Percentiles rank a stretch among this genome's conserved stretches.
These are phyloP conservation scores for Adelognathus sp. DNA, from an alignment of 2,888 invertebrate species.

Conservation along the genomic window DNA sequence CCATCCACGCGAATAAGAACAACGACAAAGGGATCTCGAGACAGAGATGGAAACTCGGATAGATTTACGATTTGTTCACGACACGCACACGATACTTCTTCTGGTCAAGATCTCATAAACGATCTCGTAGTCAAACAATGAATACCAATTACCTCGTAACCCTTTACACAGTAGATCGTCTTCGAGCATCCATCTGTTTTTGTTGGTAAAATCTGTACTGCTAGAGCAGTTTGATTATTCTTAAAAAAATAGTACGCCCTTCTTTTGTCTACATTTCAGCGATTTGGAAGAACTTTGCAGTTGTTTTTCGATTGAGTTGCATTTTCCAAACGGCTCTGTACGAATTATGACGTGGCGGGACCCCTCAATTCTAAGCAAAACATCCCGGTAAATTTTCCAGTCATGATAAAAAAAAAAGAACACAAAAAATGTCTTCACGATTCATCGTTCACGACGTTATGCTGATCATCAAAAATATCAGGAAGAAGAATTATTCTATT, in stretches of 20 bases:
- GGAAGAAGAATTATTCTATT: slow-evolving; percentile 27
- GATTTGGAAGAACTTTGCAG: too few relatives aligned
- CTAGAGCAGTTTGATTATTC: too few relatives aligned
- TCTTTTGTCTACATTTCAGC: too few relatives aligned
- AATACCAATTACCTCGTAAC: neutral
- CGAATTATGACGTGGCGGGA: too few relatives aligned
- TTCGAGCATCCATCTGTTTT: neutral
- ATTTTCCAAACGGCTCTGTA: too few relatives aligned
- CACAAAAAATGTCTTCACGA: too few relatives aligned
- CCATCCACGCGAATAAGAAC: slow-evolving; percentile 35
- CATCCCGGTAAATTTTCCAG: too few relatives aligned
- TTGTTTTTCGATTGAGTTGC: too few relatives aligned
- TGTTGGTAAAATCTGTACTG: neutral
- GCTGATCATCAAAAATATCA: neutral
- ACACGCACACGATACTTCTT: slow-evolving; percentile 20
- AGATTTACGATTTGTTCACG: slow-evolving; percentile 47
- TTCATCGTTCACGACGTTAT: too few relatives aligned
- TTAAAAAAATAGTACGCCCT: too few relatives aligned
- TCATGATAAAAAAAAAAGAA: too few relatives aligned
- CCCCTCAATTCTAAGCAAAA: too few relatives aligned
- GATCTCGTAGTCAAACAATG: neutral
- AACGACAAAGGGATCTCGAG: slow-evolving; percentile 33
- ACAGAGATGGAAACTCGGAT: slow-evolving; percentile 30
- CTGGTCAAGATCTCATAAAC: neutral
- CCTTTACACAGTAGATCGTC: neutral